These are phyloP conservation scores for mouse (Mus musculus) DNA, from an alignment of 2,113 vertebrate species.

Conservation along the genomic window GRCm39 chr13:42910001-42910500, in stretches of 20 bases:
- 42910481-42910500: background rate
- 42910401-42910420: slow-evolving; percentile 38
- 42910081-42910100: background rate
- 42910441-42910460: slow-evolving; percentile 1
- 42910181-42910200: background rate
- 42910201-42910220: background rate
- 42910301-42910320: background rate
- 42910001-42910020: background rate
- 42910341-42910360: background rate
- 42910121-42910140: background rate
- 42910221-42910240: background rate
- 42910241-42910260: background rate
- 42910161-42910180: background rate
- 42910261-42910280: background rate
- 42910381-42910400: slow-evolving; percentile 10
- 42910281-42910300: background rate
- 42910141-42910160: background rate
- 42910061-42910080: background rate
- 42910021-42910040: background rate
- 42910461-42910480: slow-evolving; percentile 54
- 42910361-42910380: background rate
- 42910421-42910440: slow-evolving; percentile 48
- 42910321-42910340: background rate
- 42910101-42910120: background rate
- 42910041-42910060: background rate